These are phyloP conservation scores for Eristalis pertinax DNA, from an alignment of 2,888 invertebrate genomes.

Conservation along the genomic window DNA sequence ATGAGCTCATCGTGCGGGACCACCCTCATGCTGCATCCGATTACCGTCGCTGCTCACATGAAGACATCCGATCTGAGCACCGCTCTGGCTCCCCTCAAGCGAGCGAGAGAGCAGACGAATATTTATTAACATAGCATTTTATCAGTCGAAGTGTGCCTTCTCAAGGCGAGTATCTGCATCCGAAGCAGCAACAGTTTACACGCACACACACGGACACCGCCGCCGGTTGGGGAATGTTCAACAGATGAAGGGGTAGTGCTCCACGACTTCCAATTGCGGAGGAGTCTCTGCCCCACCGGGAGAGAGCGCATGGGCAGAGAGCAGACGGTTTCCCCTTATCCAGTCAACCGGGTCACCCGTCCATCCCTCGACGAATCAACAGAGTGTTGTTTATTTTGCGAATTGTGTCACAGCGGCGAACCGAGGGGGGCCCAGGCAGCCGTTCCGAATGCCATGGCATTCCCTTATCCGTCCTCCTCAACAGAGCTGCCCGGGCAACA, in stretches of 20 bases:
- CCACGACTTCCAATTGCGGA: constrained; percentile 13
- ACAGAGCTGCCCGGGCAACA: constrained; percentile 66
- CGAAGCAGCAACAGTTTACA: constrained; percentile 55
- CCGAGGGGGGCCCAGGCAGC: constrained; percentile 25
- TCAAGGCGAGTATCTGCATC: constrained; percentile 3
- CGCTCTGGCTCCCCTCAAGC: constrained; percentile 10
- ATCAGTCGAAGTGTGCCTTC: not conserved
- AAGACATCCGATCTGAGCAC: constrained; percentile 41
- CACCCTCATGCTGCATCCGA: constrained; percentile 58
- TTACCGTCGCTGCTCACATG: constrained; percentile 5
- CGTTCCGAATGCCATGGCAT: constrained; percentile 35
- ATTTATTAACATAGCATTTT: constrained; percentile 27
- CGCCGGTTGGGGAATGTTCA: constrained; percentile 30
- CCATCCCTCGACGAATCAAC: constrained; percentile 65
- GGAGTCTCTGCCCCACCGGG: not conserved
- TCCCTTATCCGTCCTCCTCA: constrained; percentile 54
- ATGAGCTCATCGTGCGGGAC: constrained; percentile 23
- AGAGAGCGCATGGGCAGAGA: constrained; percentile 29
- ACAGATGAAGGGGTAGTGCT: constrained; percentile 53
- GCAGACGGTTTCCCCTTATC: constrained; percentile 54
- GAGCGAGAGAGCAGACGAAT: constrained; percentile 4
- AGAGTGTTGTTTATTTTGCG: constrained; percentile 69
- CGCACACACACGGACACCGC: not conserved
- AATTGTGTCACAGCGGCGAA: constrained; percentile 62
- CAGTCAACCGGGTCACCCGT: constrained; percentile 57